phyloP scores from a whole-genome alignment of 2,888 invertebrate species.

The Morpho deidamia region DNA sequence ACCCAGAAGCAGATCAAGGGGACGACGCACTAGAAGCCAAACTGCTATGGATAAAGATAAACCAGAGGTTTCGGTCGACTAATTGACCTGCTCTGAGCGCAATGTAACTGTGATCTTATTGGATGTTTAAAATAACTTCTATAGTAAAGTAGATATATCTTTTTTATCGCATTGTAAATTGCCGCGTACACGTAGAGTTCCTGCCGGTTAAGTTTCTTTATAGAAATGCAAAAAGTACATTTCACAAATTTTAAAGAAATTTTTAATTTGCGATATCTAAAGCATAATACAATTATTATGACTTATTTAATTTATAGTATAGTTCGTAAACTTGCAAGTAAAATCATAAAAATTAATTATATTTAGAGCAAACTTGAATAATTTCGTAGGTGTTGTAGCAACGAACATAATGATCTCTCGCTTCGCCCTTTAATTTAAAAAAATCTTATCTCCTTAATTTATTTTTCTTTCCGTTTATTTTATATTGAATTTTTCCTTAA shows the following conservation, averaged over 20 bases:
- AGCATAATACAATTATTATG: no score
- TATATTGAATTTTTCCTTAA: not conserved
- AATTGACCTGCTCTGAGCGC: conserved; percentile 24
- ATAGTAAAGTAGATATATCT: conserved; percentile 29
- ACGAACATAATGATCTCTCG: no score
- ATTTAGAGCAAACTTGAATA: no score
- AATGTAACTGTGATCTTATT: conserved; percentile 53
- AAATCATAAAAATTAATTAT: no score
- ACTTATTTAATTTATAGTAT: no score
- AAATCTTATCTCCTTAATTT: not conserved
- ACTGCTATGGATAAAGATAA: conserved; percentile 42
- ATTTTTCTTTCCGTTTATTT: not conserved
- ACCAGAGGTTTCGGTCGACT: conserved; percentile 50
- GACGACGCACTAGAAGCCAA: conserved; percentile 65
- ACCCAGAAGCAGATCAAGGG: conserved; percentile 60
- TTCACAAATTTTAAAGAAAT: no score
- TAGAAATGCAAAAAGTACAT: no score
- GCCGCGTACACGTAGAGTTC: conserved; percentile 5
- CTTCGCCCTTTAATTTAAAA: not conserved
- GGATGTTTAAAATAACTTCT: conserved; percentile 33
- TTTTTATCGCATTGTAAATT: conserved; percentile 6
- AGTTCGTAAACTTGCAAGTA: no score
- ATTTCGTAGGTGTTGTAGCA: no score
- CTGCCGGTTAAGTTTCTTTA: not conserved
- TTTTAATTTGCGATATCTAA: no score